Conservation (phyloP, 2,888 invertebrate genomes). For the Lacanobia oleracea region DNA sequence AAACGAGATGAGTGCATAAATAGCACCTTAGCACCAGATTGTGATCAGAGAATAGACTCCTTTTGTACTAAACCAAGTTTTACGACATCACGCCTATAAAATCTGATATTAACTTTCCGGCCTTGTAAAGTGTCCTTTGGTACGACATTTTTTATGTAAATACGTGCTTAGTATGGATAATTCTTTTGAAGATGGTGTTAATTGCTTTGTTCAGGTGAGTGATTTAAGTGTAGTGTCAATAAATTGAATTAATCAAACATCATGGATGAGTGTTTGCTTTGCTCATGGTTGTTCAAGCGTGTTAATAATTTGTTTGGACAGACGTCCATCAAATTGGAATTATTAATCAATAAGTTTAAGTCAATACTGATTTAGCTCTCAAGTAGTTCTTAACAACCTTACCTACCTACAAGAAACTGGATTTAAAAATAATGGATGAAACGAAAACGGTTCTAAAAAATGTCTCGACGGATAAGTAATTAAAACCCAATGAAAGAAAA, state of each 20-base stretch:
- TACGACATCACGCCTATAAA: conserved; percentile 60
- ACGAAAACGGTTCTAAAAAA: background rate
- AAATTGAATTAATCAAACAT: conserved; percentile 9
- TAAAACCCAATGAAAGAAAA: conserved; percentile 25
- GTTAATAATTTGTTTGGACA: conserved; percentile 16
- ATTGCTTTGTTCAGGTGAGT: conserved; percentile 32
- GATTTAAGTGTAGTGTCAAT: conserved; percentile 44
- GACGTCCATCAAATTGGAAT: conserved; percentile 3
- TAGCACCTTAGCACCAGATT: conserved; percentile 64
- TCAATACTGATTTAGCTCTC: background rate
- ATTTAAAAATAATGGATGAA: background rate
- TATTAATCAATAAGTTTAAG: background rate
- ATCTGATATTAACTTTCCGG: conserved; percentile 60
- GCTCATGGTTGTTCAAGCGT: conserved; percentile 28
- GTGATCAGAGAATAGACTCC: conserved; percentile 65
- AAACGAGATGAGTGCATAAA: conserved; percentile 67
- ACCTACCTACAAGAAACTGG: background rate
- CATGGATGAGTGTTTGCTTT: conserved; percentile 23
- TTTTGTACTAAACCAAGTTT: conserved; percentile 59
- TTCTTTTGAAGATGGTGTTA: conserved; percentile 46
- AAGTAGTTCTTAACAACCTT: background rate
- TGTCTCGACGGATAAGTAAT: conserved; percentile 6
- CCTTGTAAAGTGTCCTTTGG: conserved; percentile 49
- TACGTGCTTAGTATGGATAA: conserved; percentile 51
- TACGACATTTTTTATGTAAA: conserved; percentile 51